Evolutionary conservation across 2,888 invertebrate species (phyloP).

Genomic region (Cotesia congregata): DNA sequence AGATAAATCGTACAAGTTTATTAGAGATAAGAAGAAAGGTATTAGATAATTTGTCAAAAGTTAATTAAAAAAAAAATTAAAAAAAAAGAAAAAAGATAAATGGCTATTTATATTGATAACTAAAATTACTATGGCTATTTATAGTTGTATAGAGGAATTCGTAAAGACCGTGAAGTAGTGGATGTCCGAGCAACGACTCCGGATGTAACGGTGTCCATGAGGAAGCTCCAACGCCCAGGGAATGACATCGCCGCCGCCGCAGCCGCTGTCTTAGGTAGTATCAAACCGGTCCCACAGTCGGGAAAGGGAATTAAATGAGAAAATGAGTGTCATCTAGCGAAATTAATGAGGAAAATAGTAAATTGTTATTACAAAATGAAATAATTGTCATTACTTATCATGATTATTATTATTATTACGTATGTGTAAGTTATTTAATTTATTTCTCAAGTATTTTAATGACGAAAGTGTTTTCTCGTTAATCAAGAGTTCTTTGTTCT

Average conservation of each 20-base stretch:
- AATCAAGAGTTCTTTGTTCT: background rate
- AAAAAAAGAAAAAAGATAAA: too few relatives aligned
- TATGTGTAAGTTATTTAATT: background rate
- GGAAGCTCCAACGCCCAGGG: constrained; percentile 18
- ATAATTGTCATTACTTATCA: background rate
- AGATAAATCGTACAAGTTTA: background rate
- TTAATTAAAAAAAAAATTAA: too few relatives aligned
- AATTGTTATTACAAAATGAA: background rate
- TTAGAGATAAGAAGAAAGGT: background rate
- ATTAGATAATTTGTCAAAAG: constrained; percentile 4
- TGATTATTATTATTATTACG: background rate
- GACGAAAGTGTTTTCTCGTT: background rate
- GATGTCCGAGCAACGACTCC: constrained; percentile 28
- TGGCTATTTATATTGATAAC: too few relatives aligned
- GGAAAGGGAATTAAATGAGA: background rate
- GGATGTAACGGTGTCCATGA: constrained; percentile 26
- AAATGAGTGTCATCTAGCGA: background rate
- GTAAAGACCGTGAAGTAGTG: constrained; percentile 7
- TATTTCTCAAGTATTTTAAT: constrained; percentile 1
- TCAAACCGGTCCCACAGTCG: constrained; percentile 13
- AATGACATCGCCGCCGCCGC: constrained; percentile 19
- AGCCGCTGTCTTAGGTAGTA: background rate
- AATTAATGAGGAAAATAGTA: background rate
- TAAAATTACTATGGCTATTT: background rate
- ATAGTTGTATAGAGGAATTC: constrained; percentile 6